Percentiles rank a stretch among this genome's conserved stretches.
These are phyloP conservation scores for Platalea minor DNA, from an alignment of 2,797 vertebrate species.

Conservation along the genomic window DNA sequence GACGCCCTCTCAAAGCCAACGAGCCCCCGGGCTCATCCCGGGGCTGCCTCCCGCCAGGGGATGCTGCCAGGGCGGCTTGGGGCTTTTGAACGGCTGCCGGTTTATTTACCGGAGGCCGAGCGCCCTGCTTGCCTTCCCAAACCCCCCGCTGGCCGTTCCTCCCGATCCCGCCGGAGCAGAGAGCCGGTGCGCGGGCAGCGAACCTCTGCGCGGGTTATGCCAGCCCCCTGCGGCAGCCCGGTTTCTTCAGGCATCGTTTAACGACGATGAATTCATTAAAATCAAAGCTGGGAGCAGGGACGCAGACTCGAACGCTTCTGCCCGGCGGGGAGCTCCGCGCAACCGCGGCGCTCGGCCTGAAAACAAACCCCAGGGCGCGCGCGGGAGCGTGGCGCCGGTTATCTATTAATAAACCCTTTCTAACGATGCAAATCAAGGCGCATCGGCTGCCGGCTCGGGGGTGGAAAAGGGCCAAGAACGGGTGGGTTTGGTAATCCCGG, in stretches of 20 bases:
- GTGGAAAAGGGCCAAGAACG: neutral
- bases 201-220: neutral
- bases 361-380: neutral
- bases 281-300: neutral
- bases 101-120: neutral
- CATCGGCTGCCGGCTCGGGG: neutral
- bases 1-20: neutral
- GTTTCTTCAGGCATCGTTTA: neutral
- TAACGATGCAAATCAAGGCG: neutral
- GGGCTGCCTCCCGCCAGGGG: neutral
- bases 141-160: rapidly evolving
- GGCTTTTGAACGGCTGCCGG: rapidly evolving
- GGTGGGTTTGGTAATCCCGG: neutral
- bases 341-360: rapidly evolving
- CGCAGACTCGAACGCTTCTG: rapidly evolving
- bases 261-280: neutral
- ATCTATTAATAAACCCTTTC: neutral
- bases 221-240: rapidly evolving
- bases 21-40: rapidly evolving
- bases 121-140: too few species aligned
- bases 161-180: rapidly evolving
- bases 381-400: rapidly evolving
- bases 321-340: neutral
- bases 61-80: neutral
- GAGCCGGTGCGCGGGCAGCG: rapidly evolving